A percentile compares a stretch with the other conserved stretches of the same genome.
phyloP scores from a whole-genome alignment of 2,888 invertebrate genomes.

The Torymus auratus region DNA sequence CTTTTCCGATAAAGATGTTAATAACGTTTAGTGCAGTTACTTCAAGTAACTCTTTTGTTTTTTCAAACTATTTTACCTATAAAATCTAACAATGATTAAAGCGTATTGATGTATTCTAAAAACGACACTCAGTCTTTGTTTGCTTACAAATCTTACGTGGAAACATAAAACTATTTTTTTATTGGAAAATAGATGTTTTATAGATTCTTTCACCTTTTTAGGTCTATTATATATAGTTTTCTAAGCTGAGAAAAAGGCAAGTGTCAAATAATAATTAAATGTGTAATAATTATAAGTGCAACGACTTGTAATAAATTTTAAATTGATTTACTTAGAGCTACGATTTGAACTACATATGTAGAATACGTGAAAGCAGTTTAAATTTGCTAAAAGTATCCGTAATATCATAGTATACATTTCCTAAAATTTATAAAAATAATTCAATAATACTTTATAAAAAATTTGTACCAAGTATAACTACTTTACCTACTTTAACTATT shows the following conservation, averaged over 20 bases:
- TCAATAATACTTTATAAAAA: conserved; percentile 3
- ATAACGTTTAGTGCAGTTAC: neutral
- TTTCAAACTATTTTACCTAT: conserved; percentile 35
- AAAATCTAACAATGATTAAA: conserved; percentile 49
- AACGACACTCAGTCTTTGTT: conserved; percentile 60
- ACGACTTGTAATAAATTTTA: conserved; percentile 2
- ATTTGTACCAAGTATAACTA: conserved; percentile 40
- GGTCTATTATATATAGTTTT: neutral
- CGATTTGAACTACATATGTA: conserved; percentile 26
- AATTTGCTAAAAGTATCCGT: conserved; percentile 7
- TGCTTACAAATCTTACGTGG: conserved; percentile 42
- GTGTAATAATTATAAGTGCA: no score
- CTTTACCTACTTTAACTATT: neutral
- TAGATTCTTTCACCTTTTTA: conserved; percentile 35
- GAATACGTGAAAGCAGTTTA: conserved; percentile 11
- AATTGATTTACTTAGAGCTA: conserved; percentile 30
- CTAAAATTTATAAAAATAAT: conserved; percentile 20
- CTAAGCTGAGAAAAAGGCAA: no score
- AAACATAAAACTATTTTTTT: conserved; percentile 32
- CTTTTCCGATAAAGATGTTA: conserved; percentile 36
- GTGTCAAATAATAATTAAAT: no score
- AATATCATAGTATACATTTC: conserved; percentile 26
- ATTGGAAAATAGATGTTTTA: conserved; percentile 23
- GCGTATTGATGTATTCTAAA: conserved; percentile 54
- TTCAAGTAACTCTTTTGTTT: conserved; percentile 30